Base-by-base conservation (phyloP, 2,113 vertebrate genomes). In the Platichthys stellatus region DNA sequence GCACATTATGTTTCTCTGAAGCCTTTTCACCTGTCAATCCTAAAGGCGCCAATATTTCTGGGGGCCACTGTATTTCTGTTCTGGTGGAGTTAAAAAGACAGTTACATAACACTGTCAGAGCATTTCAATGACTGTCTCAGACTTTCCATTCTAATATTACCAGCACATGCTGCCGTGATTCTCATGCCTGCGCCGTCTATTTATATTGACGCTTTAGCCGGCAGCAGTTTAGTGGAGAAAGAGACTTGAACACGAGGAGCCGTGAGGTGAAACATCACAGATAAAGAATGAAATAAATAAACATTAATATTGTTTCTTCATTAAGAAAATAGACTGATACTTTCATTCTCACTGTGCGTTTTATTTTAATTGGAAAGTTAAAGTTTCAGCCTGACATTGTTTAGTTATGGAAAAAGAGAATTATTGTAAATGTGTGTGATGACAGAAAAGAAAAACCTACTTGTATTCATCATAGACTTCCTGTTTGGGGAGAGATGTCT, bases 401-500 rank as follows among this genome's bases (percentile, higher is more conserved):
- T 45, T 45, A 45, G 11, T 14, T 45, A 45, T 45, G 43, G 43
- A 45, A 45, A 51, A 51, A 51, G 4, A 17, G 17, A 51, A 18
- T 51, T 0, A 6, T 20, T 54, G 51, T 54, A n/a, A 54, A 54
- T 54, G 2, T 54, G 51, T 20, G 47, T 51, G 5, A 51, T 43
- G 40, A 43, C 21, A n/a, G 18, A 35, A 12, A 18, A 6, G 17
- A 31, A 54, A 28, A 21, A 95, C 97, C 90, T 93, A 99, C 98
- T 99, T 99, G 94, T 99, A 99, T 81, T 99, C 98, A 83, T 99
- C 98, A 58, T 98, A 99, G 74, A 99, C 98, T 84, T 99, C 98
- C 92, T 99, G 97, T 86, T 99, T 99, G 85, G 98, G 98, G n/a
- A 99, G 96, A 63, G 98, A 99, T 2, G 98, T 99, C 93, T 99